Conservation (phyloP, 2,888 invertebrate species). For the Eupithecia pulchellata region DNA sequence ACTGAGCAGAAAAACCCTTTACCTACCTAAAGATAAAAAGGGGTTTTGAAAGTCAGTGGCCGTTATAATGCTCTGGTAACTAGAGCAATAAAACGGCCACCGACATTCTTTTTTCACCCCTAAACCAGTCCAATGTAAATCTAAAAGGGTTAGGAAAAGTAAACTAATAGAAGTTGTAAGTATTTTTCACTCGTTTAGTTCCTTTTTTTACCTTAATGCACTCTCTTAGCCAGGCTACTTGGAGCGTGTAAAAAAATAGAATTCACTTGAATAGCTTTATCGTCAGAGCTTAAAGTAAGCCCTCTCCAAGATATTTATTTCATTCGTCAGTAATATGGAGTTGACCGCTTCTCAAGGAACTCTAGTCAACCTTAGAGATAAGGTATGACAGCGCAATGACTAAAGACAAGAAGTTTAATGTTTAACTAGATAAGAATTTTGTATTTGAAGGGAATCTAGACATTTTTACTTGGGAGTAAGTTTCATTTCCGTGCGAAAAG, state of each 20-base stretch:
- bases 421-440: constrained; percentile 18
- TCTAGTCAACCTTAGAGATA: constrained; percentile 23
- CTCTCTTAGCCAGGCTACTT: neutral
- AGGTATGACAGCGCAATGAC: constrained; percentile 35
- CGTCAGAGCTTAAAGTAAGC: neutral
- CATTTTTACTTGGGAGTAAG: neutral
- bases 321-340: neutral
- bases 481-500: constrained; percentile 10
- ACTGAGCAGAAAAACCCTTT: constrained; percentile 36
- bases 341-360: neutral
- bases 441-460: constrained; percentile 14
- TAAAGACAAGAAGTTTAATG: constrained; percentile 35
- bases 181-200: neutral
- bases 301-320: neutral
- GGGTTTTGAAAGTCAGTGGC: neutral
- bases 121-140: no score
- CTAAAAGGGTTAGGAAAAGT: no score
- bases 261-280: neutral
- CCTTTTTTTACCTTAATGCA: neutral
- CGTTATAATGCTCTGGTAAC: constrained; percentile 3
- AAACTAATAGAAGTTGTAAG: no score
- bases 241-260: neutral
- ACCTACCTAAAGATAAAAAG: constrained; percentile 30
- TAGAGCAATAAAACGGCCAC: neutral
- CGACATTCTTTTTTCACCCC: neutral